Evolutionary conservation across 1,140 invertebrate genomes (phyloP).

Genomic region (Cotesia vestalis): DNA sequence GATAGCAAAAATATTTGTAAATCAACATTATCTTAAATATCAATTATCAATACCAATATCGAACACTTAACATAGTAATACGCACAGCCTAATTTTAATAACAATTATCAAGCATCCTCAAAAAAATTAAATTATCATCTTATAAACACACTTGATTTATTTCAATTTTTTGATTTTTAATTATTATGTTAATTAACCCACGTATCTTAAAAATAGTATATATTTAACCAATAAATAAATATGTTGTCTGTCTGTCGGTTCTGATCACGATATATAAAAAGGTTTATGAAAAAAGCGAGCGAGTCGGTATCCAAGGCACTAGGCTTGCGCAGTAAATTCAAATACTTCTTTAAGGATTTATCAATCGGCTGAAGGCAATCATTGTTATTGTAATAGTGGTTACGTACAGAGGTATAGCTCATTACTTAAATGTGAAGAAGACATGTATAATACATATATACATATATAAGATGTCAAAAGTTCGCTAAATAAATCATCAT

Average conservation of each 20-base stretch:
- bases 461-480: too few species aligned
- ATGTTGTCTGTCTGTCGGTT: slow-evolving; percentile 36
- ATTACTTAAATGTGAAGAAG: background rate
- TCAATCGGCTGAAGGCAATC: slow-evolving; percentile 32
- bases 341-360: slow-evolving; percentile 33
- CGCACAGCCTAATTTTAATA: slow-evolving; percentile 41
- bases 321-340: slow-evolving; percentile 53
- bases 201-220: background rate
- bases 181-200: too few species aligned
- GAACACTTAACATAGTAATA: slow-evolving; percentile 20
- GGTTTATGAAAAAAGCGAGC: slow-evolving; percentile 39
- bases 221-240: too few species aligned
- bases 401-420: background rate
- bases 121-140: too few species aligned
- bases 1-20: slow-evolving; percentile 53
- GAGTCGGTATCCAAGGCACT: slow-evolving; percentile 61
- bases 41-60: background rate
- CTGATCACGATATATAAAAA: slow-evolving; percentile 37
- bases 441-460: too few species aligned
- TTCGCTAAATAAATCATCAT: slow-evolving; percentile 1
- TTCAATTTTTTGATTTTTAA: too few species aligned
- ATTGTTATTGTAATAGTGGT: background rate
- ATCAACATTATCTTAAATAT: slow-evolving; percentile 3
- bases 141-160: too few species aligned
- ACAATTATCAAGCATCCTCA: too few species aligned